Evolutionary conservation across 2,113 vertebrate species (phyloP).

Genomic region (Ibidorhyncha struthersii): DNA sequence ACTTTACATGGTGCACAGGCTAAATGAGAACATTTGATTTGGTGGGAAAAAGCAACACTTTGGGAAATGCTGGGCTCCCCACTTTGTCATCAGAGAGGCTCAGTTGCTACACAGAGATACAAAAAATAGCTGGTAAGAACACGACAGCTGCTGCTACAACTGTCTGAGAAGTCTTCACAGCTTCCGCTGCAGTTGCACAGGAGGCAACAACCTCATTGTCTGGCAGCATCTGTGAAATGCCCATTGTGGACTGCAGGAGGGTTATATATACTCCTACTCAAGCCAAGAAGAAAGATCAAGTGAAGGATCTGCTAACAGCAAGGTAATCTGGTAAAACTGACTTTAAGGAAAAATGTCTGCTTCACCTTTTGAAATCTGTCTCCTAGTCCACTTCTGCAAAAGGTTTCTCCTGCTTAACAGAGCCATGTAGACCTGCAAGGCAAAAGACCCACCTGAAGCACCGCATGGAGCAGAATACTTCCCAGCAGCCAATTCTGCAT

Average conservation of each 20-base stretch:
- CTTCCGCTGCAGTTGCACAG: neutral
- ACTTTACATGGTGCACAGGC: too few relatives aligned
- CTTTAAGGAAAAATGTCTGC: neutral
- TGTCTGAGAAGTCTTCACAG: neutral
- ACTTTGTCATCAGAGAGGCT: neutral
- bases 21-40: too few relatives aligned
- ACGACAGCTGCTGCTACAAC: neutral
- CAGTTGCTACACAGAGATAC: neutral
- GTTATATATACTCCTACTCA: neutral
- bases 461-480: neutral
- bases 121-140: neutral
- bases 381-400: neutral
- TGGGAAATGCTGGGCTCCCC: neutral
- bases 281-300: neutral
- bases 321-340: neutral
- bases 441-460: neutral
- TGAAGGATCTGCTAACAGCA: neutral
- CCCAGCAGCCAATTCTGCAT: neutral
- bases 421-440: neutral
- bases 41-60: neutral
- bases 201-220: neutral
- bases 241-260: neutral
- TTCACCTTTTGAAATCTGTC: neutral
- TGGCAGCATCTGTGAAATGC: neutral
- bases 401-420: neutral